Evolutionary conservation across 2,113 vertebrate species (phyloP), one percentile per base, ranked within the genome.

Genomic region (Otis tarda): DNA sequence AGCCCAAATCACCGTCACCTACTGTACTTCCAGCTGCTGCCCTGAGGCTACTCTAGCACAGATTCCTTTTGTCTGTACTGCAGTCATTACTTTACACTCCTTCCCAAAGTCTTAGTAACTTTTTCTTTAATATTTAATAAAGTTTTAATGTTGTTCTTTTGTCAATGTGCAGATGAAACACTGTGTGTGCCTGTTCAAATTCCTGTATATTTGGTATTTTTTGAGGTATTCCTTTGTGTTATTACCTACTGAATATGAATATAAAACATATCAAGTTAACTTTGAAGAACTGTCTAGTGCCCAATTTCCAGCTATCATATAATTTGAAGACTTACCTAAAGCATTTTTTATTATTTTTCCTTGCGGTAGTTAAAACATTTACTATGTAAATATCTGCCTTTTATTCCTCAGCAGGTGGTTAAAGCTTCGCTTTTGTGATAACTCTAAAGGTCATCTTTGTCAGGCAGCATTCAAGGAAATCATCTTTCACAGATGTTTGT

Each of bases 401-500:
- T 69, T 83, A 61, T 79, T 94, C 50, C 90, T 87, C 79, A 88
- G 86, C 39, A 83, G 53, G 63, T 90, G 57, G 69, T 47, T 93
- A 79, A 92, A 93, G 19, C 78, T 86, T 89, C 4, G 3, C 35
- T 96, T 95, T 87, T 83, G 20, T 73, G 56, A 59, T 80, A 69
- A 86, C 74, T 93, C 30, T 43, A 93, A 97, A 96, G 84, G 76
- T 92, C 80, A 94, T 50, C 55, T 87, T 64, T 18, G 21, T 83
- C 71, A 91, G 60, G 41, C 70, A 81, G 55, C 52, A 79, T 82
- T 89, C 81, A 90, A 89, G 25, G 52, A 94, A 95, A 92, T 45
- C 5, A 85, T 81, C 41, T 87, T 93, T 89, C 83, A 95, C 74
- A 94, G 95, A 77, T 91, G 73, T 92, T 97, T 93, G 17, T 82